phyloP scores from a whole-genome alignment of 1,140 invertebrate species.

The Kradibia gibbosae region DNA sequence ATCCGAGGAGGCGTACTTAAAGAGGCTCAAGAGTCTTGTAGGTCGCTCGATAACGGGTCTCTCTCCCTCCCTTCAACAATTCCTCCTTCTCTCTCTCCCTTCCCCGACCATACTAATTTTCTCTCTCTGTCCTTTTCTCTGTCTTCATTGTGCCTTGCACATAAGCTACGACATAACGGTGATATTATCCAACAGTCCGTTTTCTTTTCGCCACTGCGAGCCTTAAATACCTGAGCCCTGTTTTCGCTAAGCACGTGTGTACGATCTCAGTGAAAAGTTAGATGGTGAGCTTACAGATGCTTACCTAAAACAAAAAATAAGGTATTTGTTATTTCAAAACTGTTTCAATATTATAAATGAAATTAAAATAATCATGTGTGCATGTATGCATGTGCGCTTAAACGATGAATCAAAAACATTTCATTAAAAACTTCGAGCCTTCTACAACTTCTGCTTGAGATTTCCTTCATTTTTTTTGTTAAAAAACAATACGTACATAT shows the following conservation, averaged over 20 bases:
- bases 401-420: too few species aligned
- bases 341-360: neutral
- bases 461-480: too few species aligned
- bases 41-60: slow-evolving; percentile 57
- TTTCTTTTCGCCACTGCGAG: slow-evolving; percentile 46
- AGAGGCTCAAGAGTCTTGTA: slow-evolving; percentile 41
- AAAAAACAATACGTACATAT: too few species aligned
- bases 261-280: neutral
- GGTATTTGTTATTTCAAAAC: neutral
- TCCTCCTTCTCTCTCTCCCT: neutral
- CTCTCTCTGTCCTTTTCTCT: neutral
- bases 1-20: neutral
- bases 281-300: neutral
- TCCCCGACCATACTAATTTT: neutral
- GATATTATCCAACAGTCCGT: slow-evolving; percentile 52
- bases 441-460: too few species aligned
- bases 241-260: slow-evolving; percentile 4
- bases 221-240: neutral
- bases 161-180: slow-evolving; percentile 47
- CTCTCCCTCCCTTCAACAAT: neutral
- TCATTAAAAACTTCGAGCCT: too few species aligned
- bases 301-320: slow-evolving; percentile 2
- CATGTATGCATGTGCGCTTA: neutral
- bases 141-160: neutral
- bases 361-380: neutral